These are phyloP conservation scores for Silurus meridionalis DNA, from an alignment of 2,113 vertebrate genomes.

Conservation along the genomic window DNA sequence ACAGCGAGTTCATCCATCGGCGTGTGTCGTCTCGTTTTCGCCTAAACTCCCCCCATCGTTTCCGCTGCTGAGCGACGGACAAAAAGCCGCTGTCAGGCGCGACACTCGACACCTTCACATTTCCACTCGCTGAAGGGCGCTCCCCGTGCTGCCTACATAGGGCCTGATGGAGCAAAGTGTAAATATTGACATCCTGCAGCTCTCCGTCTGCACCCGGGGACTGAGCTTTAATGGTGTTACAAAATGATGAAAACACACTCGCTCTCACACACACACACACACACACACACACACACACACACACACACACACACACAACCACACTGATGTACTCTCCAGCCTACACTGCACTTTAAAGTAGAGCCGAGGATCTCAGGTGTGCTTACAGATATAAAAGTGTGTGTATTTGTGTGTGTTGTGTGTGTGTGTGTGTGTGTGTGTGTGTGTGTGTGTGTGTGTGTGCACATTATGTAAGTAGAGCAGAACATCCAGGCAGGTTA, in stretches of 20 bases:
- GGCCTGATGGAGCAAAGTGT: slow-evolving; percentile 20
- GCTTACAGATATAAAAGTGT: slow-evolving; percentile 46
- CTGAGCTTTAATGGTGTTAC: slow-evolving; percentile 57
- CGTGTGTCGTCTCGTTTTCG: slow-evolving; percentile 35
- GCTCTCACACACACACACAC: slow-evolving; percentile 12
- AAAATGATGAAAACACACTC: slow-evolving; percentile 30
- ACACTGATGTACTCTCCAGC: not conserved
- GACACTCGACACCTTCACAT: slow-evolving; percentile 44
- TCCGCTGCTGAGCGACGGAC: slow-evolving; percentile 15
- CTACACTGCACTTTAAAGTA: slow-evolving; percentile 6
- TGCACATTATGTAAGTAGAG: slow-evolving; percentile 45
- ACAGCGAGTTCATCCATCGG: not conserved
- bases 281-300: slow-evolving; percentile 19
- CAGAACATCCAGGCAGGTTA: slow-evolving; percentile 52
- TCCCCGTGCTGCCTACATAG: slow-evolving; percentile 26
- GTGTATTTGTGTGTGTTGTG: slow-evolving; percentile 35
- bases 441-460: slow-evolving; percentile 14
- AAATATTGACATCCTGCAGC: slow-evolving; percentile 55
- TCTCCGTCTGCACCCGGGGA: slow-evolving; percentile 15
- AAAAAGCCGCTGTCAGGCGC: slow-evolving; percentile 21
- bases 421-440: slow-evolving; percentile 39
- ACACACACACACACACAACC: not conserved
- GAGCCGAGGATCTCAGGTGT: slow-evolving; percentile 47
- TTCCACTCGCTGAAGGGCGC: slow-evolving; percentile 39
- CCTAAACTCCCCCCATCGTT: slow-evolving; percentile 23